These are phyloP conservation scores for Rhynchophorus ferrugineus DNA, from an alignment of 1,140 invertebrate species.

Conservation along the genomic window DNA sequence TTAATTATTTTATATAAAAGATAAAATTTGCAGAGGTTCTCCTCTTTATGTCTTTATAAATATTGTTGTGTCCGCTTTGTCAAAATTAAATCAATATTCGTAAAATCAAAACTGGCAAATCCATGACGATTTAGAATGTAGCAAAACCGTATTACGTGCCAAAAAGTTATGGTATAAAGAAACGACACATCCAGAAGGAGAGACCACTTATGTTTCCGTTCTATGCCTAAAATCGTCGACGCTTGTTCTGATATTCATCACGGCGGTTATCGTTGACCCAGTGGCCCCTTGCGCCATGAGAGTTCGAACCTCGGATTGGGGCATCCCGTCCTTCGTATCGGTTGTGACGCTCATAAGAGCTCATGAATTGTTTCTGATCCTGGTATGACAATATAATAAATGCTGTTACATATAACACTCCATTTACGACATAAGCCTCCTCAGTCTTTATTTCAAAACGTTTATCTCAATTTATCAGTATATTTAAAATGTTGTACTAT, in stretches of 20 bases:
- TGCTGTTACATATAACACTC: conserved; percentile 76
- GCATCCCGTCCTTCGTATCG: conserved; percentile 65
- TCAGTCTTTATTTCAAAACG: conserved; percentile 6
- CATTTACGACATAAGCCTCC: conserved; percentile 8
- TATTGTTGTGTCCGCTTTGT: no score
- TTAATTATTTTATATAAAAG: no score
- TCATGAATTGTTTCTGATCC: conserved; percentile 33
- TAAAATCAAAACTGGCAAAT: no score
- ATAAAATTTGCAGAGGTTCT: no score
- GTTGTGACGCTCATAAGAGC: conserved; percentile 28
- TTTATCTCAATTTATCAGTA: neutral
- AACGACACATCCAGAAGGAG: no score
- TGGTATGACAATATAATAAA: conserved; percentile 76
- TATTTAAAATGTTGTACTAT: no score
- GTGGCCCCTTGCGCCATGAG: conserved; percentile 23
- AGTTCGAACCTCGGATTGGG: conserved; percentile 23
- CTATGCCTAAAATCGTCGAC: conserved; percentile 28
- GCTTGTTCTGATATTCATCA: conserved; percentile 39
- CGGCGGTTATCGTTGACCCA: conserved; percentile 40
- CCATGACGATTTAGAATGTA: no score
- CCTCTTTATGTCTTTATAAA: no score
- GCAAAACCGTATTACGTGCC: no score
- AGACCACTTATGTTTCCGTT: no score
- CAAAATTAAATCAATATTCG: no score
- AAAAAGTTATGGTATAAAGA: no score